Evolutionary conservation across 1,140 invertebrate genomes (phyloP).

Genomic region (Drosophila miranda): DNA sequence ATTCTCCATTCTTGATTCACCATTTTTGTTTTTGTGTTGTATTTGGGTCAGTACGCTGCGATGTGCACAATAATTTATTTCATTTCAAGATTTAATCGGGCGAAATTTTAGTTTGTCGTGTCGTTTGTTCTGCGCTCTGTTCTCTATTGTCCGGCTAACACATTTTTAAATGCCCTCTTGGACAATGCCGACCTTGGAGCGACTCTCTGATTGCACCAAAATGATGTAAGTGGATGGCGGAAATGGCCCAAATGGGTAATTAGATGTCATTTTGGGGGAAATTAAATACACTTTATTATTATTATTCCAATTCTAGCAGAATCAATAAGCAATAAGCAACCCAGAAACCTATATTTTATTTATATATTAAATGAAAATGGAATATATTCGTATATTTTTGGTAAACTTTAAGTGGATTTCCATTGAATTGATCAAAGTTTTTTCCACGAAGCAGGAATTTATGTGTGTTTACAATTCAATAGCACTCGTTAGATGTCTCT

Average conservation of each 20-base stretch:
- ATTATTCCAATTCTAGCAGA: too few relatives aligned
- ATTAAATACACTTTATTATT: constrained; percentile 18
- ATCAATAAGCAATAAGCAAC: too few relatives aligned
- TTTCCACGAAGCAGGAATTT: constrained; percentile 1
- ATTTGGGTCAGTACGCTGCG: constrained; percentile 72
- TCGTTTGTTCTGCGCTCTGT: constrained; percentile 38
- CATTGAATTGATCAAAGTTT: too few relatives aligned
- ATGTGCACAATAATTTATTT: constrained; percentile 72
- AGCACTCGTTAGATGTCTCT: constrained; percentile 19
- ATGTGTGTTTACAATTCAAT: constrained; percentile 38
- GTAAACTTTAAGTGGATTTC: too few relatives aligned
- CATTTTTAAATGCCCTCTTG: constrained; percentile 57
- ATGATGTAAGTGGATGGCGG: constrained; percentile 32
- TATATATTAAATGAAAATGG: too few relatives aligned
- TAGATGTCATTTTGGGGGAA: constrained; percentile 18
- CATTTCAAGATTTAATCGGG: constrained; percentile 65
- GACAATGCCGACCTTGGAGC: constrained; percentile 54
- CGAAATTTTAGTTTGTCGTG: constrained; percentile 49
- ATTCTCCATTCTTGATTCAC: not conserved
- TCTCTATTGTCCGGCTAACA: constrained; percentile 21
- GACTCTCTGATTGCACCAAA: constrained; percentile 28
- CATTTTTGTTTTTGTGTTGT: constrained; percentile 19
- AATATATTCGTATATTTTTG: too few relatives aligned
- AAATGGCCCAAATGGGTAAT: constrained; percentile 24
- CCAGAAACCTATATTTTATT: too few relatives aligned